Evolutionary conservation across 2,113 vertebrate species (phyloP), one percentile per base, ranked within the genome.

Genomic region (Gambusia holbrooki): DNA sequence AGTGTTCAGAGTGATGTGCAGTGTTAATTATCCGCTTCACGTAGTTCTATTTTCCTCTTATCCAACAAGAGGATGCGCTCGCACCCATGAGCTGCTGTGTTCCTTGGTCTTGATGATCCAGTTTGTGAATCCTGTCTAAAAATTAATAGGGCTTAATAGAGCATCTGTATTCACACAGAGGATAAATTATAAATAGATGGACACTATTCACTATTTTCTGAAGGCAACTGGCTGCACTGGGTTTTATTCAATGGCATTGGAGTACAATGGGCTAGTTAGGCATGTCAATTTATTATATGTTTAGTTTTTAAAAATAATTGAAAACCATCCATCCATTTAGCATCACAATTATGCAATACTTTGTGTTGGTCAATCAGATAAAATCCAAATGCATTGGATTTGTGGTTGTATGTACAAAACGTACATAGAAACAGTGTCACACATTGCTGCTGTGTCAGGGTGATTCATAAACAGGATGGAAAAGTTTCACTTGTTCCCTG

Each of bases 401-500:
- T 58, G 19, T 58, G 8, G 7, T n/a, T 54, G 51, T 54, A 22
- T 8, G 35, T 37, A 11, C 30, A 19, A 33, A 19, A 35, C 3
- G 9, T 40, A 42, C 37, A 66, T 25, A 40, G 13, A 67, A 40
- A 66, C 6, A 25, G 25, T 69, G 48, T 77, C 66, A 82, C 54
- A 84, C 75, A 81, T 42, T 80, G 76, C 65, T 81, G 27, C 67
- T 80, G 73, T 65, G 71, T 71, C 42, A 69, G 45, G 67, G 87
- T 69, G 72, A 77, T 77, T 85, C 54, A 63, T 12, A 2, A 63
- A 77, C 72, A 64, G 72, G 73, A 76, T 80, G 81, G 79, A 85
- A 76, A 79, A 74, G 72, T 87, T 85, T 76, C 25, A 74, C 82
- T 77, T 84, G 37, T 78, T 89, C 62, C 71, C 73, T 54, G 35